Percentiles rank a stretch among this genome's conserved stretches.
These are phyloP conservation scores for Leucophenga varia DNA, from an alignment of 1,140 invertebrate genomes.

Conservation along the genomic window DNA sequence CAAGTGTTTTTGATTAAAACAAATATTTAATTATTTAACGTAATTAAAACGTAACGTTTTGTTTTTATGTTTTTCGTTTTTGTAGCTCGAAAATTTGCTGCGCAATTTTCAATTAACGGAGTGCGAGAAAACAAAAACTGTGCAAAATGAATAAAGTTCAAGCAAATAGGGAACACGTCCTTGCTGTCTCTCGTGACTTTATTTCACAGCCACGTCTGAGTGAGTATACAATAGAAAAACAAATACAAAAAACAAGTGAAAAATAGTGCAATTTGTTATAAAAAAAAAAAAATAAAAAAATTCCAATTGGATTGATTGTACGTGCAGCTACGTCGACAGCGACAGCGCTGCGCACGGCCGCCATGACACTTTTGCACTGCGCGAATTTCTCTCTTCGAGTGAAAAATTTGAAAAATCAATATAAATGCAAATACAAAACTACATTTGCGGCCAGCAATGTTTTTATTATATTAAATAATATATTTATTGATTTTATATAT, in stretches of 20 bases:
- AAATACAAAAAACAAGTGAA: conserved; percentile 6
- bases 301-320: background rate
- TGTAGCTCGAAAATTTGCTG: conserved; percentile 50
- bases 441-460: too few species aligned
- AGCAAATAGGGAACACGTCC: conserved; percentile 76
- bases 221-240: conserved; percentile 64
- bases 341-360: conserved; percentile 21
- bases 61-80: too few species aligned
- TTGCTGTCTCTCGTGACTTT: conserved; percentile 94
- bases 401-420: conserved; percentile 46
- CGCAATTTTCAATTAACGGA: conserved; percentile 30
- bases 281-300: background rate
- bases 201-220: conserved; percentile 95
- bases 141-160: conserved; percentile 54
- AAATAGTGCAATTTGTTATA: conserved; percentile 5
- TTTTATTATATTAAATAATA: too few species aligned
- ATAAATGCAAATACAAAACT: conserved; percentile 13
- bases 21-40: too few species aligned
- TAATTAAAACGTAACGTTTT: too few species aligned
- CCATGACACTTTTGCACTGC: conserved; percentile 31
- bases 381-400: conserved; percentile 31
- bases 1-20: too few species aligned
- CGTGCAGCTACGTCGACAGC: background rate
- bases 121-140: conserved; percentile 4
- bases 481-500: too few species aligned